These are phyloP conservation scores for Metalampra italica DNA, from an alignment of 2,888 invertebrate genomes.

Conservation along the genomic window DNA sequence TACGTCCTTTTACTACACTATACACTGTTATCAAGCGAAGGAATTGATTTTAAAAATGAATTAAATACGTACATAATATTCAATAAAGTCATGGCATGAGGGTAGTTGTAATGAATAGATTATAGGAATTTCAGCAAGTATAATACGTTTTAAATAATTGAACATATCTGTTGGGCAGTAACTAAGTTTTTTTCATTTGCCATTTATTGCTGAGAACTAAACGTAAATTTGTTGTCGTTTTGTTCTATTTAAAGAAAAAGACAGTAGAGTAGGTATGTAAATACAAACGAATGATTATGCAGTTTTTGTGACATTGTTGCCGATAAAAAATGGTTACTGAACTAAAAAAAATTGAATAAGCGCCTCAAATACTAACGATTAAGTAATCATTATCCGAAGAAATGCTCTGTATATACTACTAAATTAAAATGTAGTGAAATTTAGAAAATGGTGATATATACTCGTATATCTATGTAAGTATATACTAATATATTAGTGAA, in stretches of 20 bases:
- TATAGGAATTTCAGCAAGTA: too few relatives aligned
- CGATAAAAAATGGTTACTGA: neutral
- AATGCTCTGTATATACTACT: neutral
- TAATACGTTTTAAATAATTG: too few relatives aligned
- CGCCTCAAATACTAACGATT: neutral
- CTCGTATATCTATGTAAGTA: too few relatives aligned
- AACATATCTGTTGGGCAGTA: too few relatives aligned
- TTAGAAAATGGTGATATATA: neutral
- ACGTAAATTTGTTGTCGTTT: too few relatives aligned
- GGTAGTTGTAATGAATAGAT: too few relatives aligned
- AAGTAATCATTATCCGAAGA: neutral
- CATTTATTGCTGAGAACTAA: too few relatives aligned
- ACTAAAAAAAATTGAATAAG: neutral
- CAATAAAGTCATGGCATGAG: neutral
- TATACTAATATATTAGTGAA: neutral
- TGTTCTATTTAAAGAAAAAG: too few relatives aligned
- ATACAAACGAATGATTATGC: too few relatives aligned
- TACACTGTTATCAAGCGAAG: conserved; percentile 46
- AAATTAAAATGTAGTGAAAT: neutral
- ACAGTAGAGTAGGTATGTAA: too few relatives aligned
- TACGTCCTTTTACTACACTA: conserved; percentile 5
- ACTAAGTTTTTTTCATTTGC: too few relatives aligned
- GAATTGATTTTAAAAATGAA: conserved; percentile 51
- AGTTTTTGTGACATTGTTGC: too few relatives aligned
- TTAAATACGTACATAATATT: conserved; percentile 10